A percentile compares a stretch with the other conserved stretches of the same genome.
Conservation (phyloP, 2,113 vertebrate genomes). For the Syrrhaptes paradoxus region DNA sequence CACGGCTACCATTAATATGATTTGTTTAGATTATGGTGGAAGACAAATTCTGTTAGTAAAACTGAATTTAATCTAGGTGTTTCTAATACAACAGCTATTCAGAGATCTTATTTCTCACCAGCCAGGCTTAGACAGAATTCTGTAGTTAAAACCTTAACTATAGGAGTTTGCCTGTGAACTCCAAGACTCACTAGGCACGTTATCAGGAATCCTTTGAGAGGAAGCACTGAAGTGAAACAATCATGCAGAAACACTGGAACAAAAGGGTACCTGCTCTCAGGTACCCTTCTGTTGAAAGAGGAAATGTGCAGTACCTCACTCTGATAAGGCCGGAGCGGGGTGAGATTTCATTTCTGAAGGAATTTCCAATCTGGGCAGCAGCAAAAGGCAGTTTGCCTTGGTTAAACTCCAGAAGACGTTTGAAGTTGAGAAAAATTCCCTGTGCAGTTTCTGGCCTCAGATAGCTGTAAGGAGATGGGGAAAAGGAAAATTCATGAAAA, state of each 20-base stretch:
- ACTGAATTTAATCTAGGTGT: not conserved
- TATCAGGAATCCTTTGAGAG: not conserved
- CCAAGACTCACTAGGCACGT: not conserved
- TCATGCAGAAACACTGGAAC: not conserved
- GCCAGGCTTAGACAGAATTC: not conserved
- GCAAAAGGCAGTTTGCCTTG: slow-evolving; percentile 97
- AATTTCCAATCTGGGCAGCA: slow-evolving; percentile 98
- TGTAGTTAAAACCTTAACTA: not conserved
- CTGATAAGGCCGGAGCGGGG: slow-evolving; percentile 97
- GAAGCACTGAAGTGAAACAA: not conserved
- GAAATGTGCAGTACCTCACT: slow-evolving; percentile 83
- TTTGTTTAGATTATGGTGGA: not conserved
- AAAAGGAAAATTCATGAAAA: not conserved
- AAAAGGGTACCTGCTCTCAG: not conserved
- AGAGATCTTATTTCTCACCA: not conserved
- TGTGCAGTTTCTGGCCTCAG: slow-evolving; percentile 98
- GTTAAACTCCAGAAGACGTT: slow-evolving; percentile 96
- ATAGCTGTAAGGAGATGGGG: slow-evolving; percentile 78
- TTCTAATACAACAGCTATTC: not conserved
- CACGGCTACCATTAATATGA: not conserved
- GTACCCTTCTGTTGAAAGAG: not conserved
- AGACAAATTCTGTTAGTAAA: not conserved
- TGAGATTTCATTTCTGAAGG: slow-evolving; percentile 98
- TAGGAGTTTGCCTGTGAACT: not conserved
- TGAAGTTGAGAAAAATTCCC: slow-evolving; percentile 99